Evolutionary conservation across 2,797 vertebrate species (phyloP).

Genomic region (Botia kubotai): DNA sequence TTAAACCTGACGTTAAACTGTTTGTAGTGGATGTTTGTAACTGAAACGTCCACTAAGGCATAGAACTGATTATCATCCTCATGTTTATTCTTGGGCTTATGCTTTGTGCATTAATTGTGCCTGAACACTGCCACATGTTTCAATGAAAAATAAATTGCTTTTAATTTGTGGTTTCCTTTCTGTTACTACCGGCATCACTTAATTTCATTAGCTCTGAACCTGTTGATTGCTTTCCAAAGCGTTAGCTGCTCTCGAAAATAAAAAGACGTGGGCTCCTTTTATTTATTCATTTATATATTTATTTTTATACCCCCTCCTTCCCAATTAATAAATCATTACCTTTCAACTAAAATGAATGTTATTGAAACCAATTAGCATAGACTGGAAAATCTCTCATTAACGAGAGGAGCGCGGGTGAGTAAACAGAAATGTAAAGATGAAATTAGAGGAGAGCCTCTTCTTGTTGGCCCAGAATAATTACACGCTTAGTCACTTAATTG

Average conservation of each 20-base stretch:
- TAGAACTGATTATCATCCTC: constrained; percentile 46
- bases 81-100: constrained; percentile 57
- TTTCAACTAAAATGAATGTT: constrained; percentile 99
- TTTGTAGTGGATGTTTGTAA: no score
- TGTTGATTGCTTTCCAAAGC: constrained; percentile 95
- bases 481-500: constrained; percentile 99
- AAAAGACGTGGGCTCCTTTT: constrained; percentile 74
- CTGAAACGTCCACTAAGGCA: no score
- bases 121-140: constrained; percentile 92
- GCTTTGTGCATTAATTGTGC: constrained; percentile 87
- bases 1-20: neutral
- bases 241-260: constrained; percentile 95
- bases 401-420: constrained; percentile 99
- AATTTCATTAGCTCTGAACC: constrained; percentile 98
- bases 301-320: constrained; percentile 77
- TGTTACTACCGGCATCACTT: constrained; percentile 90
- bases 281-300: constrained; percentile 49
- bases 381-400: constrained; percentile 99
- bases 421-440: constrained; percentile 99
- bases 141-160: constrained; percentile 98
- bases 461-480: constrained; percentile 99
- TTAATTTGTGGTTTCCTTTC: constrained; percentile 92
- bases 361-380: constrained; percentile 99
- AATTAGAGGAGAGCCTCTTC: constrained; percentile 99
- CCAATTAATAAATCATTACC: constrained; percentile 99